phyloP scores from a whole-genome alignment of 2,888 invertebrate genomes.

The Gasteruption jaculator region DNA sequence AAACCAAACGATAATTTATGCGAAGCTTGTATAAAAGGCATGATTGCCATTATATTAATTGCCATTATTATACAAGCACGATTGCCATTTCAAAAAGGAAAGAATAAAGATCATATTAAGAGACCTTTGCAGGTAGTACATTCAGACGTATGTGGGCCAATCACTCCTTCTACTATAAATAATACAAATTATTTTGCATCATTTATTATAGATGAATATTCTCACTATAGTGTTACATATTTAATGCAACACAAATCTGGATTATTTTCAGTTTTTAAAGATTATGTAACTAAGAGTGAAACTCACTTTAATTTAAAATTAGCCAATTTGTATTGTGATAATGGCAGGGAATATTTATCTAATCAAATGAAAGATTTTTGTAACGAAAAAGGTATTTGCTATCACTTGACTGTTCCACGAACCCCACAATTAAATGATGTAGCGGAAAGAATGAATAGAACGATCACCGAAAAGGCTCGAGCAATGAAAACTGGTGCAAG shows the following conservation, averaged over 20 bases:
- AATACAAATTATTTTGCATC: slow-evolving; percentile 20
- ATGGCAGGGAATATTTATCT: slow-evolving; percentile 4
- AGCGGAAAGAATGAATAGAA: slow-evolving; percentile 40
- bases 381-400: slow-evolving; percentile 36
- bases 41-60: no score
- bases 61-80: no score
- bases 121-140: slow-evolving; percentile 18
- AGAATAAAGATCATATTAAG: slow-evolving; percentile 13
- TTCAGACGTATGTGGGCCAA: slow-evolving; percentile 20
- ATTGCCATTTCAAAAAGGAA: slow-evolving; percentile 9
- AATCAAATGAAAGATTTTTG: slow-evolving; percentile 24
- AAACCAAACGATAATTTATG: slow-evolving; percentile 12
- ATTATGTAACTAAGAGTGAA: slow-evolving; percentile 1
- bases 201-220: slow-evolving; percentile 20
- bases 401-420: slow-evolving; percentile 43
- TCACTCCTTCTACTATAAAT: slow-evolving; percentile 18
- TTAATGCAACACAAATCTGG: slow-evolving; percentile 19
- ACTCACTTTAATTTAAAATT: slow-evolving; percentile 3
- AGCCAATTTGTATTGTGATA: slow-evolving; percentile 5
- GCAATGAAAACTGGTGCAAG: slow-evolving; percentile 15
- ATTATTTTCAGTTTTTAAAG: slow-evolving; percentile 5
- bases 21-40: slow-evolving; percentile 14
- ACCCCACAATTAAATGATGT: slow-evolving; percentile 45
- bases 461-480: slow-evolving; percentile 16
- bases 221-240: slow-evolving; percentile 19